Evolutionary conservation across 1,140 invertebrate species (phyloP).

Genomic region (Belonocnema kinseyi): DNA sequence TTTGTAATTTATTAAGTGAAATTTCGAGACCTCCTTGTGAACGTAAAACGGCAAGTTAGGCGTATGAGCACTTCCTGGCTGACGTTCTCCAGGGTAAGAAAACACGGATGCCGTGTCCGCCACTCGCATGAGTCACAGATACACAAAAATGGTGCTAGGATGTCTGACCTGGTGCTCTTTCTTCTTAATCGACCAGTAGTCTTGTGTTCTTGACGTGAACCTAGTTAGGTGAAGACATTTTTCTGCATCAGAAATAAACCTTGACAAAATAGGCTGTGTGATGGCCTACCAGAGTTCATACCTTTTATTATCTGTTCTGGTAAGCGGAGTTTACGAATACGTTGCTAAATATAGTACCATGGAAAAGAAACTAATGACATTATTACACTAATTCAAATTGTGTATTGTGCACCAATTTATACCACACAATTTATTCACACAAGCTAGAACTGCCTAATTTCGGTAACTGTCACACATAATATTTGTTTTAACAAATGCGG

Average conservation of each 20-base stretch:
- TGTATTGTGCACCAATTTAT: no score
- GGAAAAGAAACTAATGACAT: no score
- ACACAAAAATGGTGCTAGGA: constrained; percentile 68
- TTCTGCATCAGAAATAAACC: not conserved
- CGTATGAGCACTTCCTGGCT: constrained; percentile 29
- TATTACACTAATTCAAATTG: no score
- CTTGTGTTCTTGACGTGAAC: constrained; percentile 23
- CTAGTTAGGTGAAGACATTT: not conserved
- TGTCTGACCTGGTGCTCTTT: constrained; percentile 63
- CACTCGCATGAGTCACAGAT: constrained; percentile 48
- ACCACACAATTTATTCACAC: no score
- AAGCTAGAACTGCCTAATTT: no score
- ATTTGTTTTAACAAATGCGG: no score
- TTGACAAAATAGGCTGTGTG: not conserved
- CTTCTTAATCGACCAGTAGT: constrained; percentile 40
- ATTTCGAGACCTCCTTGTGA: no score
- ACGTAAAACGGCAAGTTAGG: not conserved
- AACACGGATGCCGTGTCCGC: constrained; percentile 48
- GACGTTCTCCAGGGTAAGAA: constrained; percentile 47
- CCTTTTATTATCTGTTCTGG: not conserved
- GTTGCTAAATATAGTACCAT: constrained; percentile 9
- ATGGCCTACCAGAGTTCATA: no score
- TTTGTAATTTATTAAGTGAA: no score
- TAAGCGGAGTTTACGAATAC: not conserved
- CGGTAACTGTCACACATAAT: no score